Percentiles rank a stretch among this genome's conserved stretches.
Evolutionary conservation across 2,113 vertebrate genomes (phyloP).

Genomic region (Collichthys lucidus): DNA sequence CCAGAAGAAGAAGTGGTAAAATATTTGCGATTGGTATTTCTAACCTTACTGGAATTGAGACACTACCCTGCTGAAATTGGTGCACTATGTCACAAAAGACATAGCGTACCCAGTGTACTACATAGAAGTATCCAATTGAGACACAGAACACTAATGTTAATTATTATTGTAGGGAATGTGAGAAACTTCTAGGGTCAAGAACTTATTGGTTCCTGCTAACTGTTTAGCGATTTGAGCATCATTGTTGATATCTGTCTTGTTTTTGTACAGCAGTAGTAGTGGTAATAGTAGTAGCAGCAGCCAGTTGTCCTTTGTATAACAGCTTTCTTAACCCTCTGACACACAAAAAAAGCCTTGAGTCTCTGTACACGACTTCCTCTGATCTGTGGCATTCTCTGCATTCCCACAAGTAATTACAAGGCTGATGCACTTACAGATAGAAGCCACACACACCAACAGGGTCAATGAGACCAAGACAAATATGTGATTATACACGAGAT

Average conservation of each 20-base stretch:
- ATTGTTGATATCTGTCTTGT: background rate
- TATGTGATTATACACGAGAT: background rate
- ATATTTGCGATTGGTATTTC: too few species aligned
- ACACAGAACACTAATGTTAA: background rate
- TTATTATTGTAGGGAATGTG: background rate
- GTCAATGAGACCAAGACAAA: background rate
- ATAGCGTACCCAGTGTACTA: too few species aligned
- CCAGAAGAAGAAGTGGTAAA: too few species aligned
- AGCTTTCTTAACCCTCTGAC: background rate
- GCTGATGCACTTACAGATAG: slow-evolving; percentile 8
- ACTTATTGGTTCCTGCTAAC: background rate
- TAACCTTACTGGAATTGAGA: too few species aligned
- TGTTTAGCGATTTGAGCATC: background rate
- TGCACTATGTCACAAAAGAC: too few species aligned
- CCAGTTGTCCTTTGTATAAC: background rate
- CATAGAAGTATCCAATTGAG: too few species aligned
- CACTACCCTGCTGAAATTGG: too few species aligned
- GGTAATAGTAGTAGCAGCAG: background rate
- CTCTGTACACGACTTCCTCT: background rate
- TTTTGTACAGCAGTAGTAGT: background rate
- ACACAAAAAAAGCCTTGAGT: background rate
- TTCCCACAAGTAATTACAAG: slow-evolving; percentile 14
- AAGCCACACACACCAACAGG: background rate
- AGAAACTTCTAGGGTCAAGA: background rate
- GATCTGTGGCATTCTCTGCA: slow-evolving; percentile 24